These are phyloP conservation scores for Cremastobaeus sp. DNA, from an alignment of 2,888 invertebrate genomes.

Conservation along the genomic window DNA sequence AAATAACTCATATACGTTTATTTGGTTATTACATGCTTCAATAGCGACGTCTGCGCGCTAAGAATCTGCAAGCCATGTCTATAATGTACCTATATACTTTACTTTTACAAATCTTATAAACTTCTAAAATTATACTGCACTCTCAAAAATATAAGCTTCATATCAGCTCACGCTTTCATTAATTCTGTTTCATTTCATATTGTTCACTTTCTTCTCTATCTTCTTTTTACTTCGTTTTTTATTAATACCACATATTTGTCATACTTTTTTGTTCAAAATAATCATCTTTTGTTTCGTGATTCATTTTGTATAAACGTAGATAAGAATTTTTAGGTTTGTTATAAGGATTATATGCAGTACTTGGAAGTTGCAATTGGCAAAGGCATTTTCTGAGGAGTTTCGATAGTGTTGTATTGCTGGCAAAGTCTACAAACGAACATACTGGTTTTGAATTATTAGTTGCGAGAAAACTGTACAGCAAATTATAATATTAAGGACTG, in stretches of 20 bases:
- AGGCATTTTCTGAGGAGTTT: conserved; percentile 56
- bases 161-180: conserved; percentile 62
- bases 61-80: conserved; percentile 71
- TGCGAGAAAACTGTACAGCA: no score
- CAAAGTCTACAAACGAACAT: no score
- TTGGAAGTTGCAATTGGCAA: conserved; percentile 54
- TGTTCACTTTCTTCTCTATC: conserved; percentile 52
- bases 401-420: conserved; percentile 5
- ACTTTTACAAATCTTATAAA: conserved; percentile 77
- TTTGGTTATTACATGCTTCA: conserved; percentile 59
- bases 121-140: conserved; percentile 75
- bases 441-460: no score
- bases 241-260: conserved; percentile 10
- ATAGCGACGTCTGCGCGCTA: conserved; percentile 65
- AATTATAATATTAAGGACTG: no score
- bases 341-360: conserved; percentile 32
- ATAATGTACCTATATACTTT: conserved; percentile 70
- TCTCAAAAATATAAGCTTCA: conserved; percentile 78
- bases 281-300: conserved; percentile 23
- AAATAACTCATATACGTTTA: conserved; percentile 16
- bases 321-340: conserved; percentile 20
- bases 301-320: conserved; percentile 32
- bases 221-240: conserved; percentile 20
- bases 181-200: conserved; percentile 47
- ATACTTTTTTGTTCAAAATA: conserved; percentile 34